Evolutionary conservation across 2,888 invertebrate genomes (phyloP).

Genomic region (Omphaloscelis lunosa): DNA sequence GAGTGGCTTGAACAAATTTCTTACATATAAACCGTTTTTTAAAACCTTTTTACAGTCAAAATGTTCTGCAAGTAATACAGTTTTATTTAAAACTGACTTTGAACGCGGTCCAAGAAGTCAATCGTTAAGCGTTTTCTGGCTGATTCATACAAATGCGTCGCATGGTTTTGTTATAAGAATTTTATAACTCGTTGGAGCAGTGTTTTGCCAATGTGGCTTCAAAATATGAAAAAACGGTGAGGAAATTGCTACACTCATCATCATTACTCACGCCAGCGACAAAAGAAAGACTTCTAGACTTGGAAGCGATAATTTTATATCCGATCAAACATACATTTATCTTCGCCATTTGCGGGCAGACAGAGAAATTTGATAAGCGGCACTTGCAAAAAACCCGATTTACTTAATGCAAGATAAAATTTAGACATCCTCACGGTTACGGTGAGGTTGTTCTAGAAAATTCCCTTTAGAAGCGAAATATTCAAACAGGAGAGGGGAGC

Average conservation of each 20-base stretch:
- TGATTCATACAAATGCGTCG: constrained; percentile 20
- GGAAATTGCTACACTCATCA: constrained; percentile 58
- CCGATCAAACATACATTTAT: constrained; percentile 72
- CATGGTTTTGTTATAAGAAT: constrained; percentile 1
- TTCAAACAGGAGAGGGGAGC: constrained; percentile 79
- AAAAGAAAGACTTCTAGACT: constrained; percentile 59
- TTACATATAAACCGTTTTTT: constrained; percentile 43
- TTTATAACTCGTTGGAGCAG: constrained; percentile 9
- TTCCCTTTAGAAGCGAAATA: constrained; percentile 78
- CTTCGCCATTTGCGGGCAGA: constrained; percentile 57
- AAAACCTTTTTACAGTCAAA: constrained; percentile 28
- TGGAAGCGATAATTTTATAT: constrained; percentile 68
- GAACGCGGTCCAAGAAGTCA: constrained; percentile 25
- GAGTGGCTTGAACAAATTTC: constrained; percentile 56
- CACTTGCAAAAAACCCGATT: constrained; percentile 75
- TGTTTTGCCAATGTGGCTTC: constrained; percentile 16
- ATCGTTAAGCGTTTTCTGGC: constrained; percentile 16
- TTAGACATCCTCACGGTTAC: constrained; percentile 76
- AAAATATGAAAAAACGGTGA: constrained; percentile 33
- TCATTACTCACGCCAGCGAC: constrained; percentile 58
- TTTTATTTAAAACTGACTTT: constrained; percentile 38
- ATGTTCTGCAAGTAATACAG: constrained; percentile 28
- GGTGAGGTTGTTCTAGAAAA: constrained; percentile 78
- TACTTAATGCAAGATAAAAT: constrained; percentile 80
- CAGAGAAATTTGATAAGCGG: constrained; percentile 77